A percentile compares a stretch with the other conserved stretches of the same genome.
phyloP scores from a whole-genome alignment of 2,888 invertebrate genomes.

The Sympetrum striolatum region DNA sequence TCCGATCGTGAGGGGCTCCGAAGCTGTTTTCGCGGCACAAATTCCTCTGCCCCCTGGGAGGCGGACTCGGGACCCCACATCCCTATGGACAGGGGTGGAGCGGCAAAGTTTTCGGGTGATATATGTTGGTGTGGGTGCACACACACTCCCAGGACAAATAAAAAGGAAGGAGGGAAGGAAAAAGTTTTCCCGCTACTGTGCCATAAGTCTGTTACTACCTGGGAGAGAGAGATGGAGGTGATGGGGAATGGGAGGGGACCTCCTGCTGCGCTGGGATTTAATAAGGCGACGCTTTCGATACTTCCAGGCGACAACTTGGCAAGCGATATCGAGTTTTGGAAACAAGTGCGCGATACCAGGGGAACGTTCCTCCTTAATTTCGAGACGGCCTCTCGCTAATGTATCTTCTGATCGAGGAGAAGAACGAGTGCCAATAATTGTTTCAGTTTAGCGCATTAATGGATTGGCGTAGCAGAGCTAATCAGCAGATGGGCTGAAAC shows the following conservation, averaged over 20 bases:
- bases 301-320: conserved; percentile 9
- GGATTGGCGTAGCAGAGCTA: no score
- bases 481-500: no score
- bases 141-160: conserved; percentile 31
- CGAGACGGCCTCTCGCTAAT: not conserved
- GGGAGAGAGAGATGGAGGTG: not conserved
- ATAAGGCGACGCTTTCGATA: conserved; percentile 31
- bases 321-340: conserved; percentile 25
- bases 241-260: not conserved
- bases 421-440: no score
- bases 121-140: conserved; percentile 15
- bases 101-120: conserved; percentile 37
- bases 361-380: not conserved
- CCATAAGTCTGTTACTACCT: conserved; percentile 36
- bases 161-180: conserved; percentile 1
- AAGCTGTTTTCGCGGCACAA: conserved; percentile 40
- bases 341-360: conserved; percentile 1
- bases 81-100: not conserved
- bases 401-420: not conserved
- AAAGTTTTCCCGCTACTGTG: conserved; percentile 16
- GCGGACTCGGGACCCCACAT: not conserved
- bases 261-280: conserved; percentile 39
- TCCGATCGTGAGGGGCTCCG: conserved; percentile 2
- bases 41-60: not conserved
- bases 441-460: no score